Evolutionary conservation across 2,113 vertebrate species (phyloP).

Genomic region (Terrapene triunguis): DNA sequence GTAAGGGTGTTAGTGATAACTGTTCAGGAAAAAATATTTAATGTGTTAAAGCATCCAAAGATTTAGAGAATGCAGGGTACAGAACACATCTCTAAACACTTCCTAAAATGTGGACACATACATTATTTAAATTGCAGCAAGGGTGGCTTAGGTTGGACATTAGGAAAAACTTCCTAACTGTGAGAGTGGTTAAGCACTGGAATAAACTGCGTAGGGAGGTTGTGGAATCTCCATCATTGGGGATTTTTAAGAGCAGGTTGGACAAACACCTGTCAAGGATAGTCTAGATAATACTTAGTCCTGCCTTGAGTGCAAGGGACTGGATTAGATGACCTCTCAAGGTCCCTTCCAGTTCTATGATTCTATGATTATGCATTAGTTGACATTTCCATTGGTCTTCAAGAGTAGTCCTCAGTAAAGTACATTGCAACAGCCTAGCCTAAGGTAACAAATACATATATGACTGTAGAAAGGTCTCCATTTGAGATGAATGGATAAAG

Average conservation of each 20-base stretch:
- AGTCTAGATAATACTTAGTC: no score
- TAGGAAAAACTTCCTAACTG: no score
- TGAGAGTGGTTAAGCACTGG: no score
- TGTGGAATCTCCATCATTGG: no score
- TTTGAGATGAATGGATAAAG: neutral
- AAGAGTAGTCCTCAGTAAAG: neutral
- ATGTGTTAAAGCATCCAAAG: neutral
- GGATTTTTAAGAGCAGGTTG: no score
- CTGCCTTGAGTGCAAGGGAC: no score
- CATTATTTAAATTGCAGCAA: no score
- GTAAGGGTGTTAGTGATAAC: neutral
- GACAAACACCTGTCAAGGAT: no score
- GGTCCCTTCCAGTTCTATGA: no score
- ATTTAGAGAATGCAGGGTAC: neutral
- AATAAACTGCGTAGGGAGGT: no score
- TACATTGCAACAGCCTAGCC: neutral
- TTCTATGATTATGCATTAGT: neutral
- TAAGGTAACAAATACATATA: neutral
- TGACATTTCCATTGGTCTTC: neutral
- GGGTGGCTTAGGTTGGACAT: no score
- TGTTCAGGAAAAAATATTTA: neutral
- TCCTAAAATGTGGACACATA: neutral
- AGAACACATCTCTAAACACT: neutral
- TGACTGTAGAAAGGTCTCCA: neutral
- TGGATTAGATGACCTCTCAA: no score